Percentiles rank a stretch among this genome's conserved stretches.
Conservation (phyloP, 2,888 invertebrate genomes). For the Agrochola macilenta region DNA sequence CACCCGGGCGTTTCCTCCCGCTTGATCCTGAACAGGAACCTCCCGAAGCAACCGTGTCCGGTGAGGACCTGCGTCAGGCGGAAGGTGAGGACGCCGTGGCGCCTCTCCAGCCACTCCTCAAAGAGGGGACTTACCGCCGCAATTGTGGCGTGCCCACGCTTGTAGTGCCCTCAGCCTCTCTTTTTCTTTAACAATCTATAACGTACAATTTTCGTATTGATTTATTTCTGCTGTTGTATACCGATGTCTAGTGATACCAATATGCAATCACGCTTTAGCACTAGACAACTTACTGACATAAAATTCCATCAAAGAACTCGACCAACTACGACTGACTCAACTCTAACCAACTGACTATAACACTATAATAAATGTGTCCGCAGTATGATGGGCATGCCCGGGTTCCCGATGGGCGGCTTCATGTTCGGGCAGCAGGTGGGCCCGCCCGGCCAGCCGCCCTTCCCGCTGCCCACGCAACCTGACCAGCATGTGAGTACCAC, state of each 20-base stretch:
- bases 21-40: too few relatives aligned
- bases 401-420: slow-evolving; percentile 84
- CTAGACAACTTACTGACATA: neutral
- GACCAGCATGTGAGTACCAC: slow-evolving; percentile 48
- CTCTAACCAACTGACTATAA: neutral
- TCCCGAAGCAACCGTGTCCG: too few relatives aligned
- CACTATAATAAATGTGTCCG: neutral
- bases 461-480: slow-evolving; percentile 61
- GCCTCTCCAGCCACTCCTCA: too few relatives aligned
- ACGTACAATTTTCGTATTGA: neutral
- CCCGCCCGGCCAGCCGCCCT: slow-evolving; percentile 66
- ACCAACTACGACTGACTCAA: too few relatives aligned
- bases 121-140: too few relatives aligned
- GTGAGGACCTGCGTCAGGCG: too few relatives aligned
- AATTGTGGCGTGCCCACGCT: too few relatives aligned
- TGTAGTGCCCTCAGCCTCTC: neutral
- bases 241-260: neutral
- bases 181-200: neutral
- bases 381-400: slow-evolving; percentile 78
- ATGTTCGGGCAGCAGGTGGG: slow-evolving; percentile 84
- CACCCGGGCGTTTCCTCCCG: too few relatives aligned
- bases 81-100: too few relatives aligned
- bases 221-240: neutral
- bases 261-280: neutral
- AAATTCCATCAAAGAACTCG: neutral